Base-by-base conservation (phyloP, 2,113 vertebrate species). In the human region DNA sequence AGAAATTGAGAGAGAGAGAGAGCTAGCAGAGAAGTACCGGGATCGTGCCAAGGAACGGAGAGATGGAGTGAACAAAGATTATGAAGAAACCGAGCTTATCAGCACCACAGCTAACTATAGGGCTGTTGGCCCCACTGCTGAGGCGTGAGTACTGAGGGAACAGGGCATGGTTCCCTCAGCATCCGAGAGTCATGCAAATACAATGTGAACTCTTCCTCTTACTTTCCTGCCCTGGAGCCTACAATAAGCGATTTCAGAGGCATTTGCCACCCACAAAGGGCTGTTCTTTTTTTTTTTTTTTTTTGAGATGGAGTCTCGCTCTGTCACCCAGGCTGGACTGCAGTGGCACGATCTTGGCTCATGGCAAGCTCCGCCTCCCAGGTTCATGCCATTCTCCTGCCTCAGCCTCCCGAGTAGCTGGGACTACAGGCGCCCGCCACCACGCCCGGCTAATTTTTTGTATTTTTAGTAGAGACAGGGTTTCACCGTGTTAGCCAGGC, bases 101-200 rank as follows among this genome's bases (percentile, higher is more conserved):
- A 99, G 99, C 98, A 99, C 99, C 55, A 99, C 99, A 0, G 99
- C 99, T 83, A 99, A 99, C 98, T 99, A 99, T 98, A 98, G 99
- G 84, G 99, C 99, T 0, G 99, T 99, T 83, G 99, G 99, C 32
- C 99, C 99, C 0, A 99, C 99, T 0, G 99, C 99, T 0, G 99
- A 99, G 98, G 99, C 99, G 99, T 99, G 98, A 97, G 99, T 99
- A 64, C 32, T 3, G 2, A 14, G 27, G 12, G 23, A 11, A 40
- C 20, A 32, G 43, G 23, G 35, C 48, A 23, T 66, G 25, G 27
- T 90, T 96, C 40, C 12, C 13, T 72, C 45, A 92, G 48, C 50
- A 40, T 72, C 18, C 59, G 20, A 38, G 38, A 75, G 55, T 73
- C 61, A 70, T 40, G 17, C 0, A 83, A 0, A 61, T 11, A 10